Evolutionary conservation across 2,888 invertebrate genomes (phyloP), one percentile per base, ranked within the genome.

Genomic region (Apantesis nais): DNA sequence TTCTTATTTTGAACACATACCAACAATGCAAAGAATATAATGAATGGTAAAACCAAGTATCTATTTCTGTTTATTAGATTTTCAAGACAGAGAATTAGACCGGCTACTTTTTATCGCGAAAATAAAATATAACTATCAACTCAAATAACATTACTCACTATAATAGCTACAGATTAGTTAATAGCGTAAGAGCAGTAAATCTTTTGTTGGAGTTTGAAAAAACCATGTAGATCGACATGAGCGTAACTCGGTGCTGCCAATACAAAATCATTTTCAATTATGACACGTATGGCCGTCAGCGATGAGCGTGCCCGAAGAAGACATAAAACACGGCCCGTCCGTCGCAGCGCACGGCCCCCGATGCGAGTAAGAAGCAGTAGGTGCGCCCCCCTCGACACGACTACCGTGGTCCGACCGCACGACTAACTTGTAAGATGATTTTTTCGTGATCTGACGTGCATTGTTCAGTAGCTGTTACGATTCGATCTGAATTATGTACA

Each of bases 371-470:
- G 81, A 74, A 74, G 76, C 75, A 77, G 71, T 71, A 64, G n/a
- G n/a, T 66, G 69, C 67, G 73, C 70, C 79, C 75, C 72, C 75
- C 68, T 69, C 73, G 77, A 92, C 93, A 93, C 92, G 94, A 93
- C 92, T 91, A 90, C 93, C 89, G 83, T 85, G 90, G 85, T 87
- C 77, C 82, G 81, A 69, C 86, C 86, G 88, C 94, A 95, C 94
- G 94, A 95, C 84, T 86, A 83, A 78, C 93, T 89, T 95, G 94
- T 94, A 92, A 85, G 91, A 94, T 92, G 90, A 92, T 94, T 94
- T 94, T 94, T 95, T 94, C 94, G 94, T 95, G 94, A 95, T 94
- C 92, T 85, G 84, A 87, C 88, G 90, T 88, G 93, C 94, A 94
- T 95, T 95, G 94, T 95, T 94, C 93, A 85, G 93, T 91, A 93